These are phyloP conservation scores for Chamaea fasciata DNA, from an alignment of 2,113 vertebrate genomes.

Conservation along the genomic window DNA sequence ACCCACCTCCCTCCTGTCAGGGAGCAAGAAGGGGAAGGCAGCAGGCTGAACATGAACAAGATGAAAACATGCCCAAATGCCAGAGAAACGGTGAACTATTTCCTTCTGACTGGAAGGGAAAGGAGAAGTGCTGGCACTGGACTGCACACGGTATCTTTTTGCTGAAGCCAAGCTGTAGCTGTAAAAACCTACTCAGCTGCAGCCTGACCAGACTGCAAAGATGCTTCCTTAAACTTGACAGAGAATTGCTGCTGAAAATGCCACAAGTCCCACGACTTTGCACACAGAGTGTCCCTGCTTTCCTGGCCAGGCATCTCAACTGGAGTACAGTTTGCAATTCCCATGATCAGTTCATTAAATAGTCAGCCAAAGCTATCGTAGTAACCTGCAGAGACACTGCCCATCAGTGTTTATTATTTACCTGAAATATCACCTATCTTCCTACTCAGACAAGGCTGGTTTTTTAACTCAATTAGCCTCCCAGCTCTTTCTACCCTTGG, in stretches of 20 bases:
- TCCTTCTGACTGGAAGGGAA: not conserved
- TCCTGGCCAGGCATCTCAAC: not conserved
- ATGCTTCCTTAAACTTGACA: fast-evolving
- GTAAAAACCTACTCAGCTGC: not conserved
- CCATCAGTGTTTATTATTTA: not conserved
- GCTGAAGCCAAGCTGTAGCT: not conserved
- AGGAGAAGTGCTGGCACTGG: not conserved
- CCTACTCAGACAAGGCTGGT: not conserved
- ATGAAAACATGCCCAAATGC: not conserved
- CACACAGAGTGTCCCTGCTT: too few relatives aligned
- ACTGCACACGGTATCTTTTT: not conserved
- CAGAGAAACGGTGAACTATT: not conserved
- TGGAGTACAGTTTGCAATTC: not conserved
- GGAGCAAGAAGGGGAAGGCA: not conserved
- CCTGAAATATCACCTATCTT: not conserved
- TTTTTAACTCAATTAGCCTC: not conserved
- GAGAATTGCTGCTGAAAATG: not conserved
- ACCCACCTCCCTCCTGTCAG: not conserved
- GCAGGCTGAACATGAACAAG: not conserved
- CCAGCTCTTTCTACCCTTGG: not conserved
- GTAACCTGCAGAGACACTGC: not conserved
- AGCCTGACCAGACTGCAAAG: not conserved
- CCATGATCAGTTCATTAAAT: not conserved
- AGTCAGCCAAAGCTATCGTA: not conserved
- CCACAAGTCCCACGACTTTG: not conserved